Evolutionary conservation across 2,113 vertebrate genomes (phyloP).

Genomic region (Tonatia bakeri): DNA sequence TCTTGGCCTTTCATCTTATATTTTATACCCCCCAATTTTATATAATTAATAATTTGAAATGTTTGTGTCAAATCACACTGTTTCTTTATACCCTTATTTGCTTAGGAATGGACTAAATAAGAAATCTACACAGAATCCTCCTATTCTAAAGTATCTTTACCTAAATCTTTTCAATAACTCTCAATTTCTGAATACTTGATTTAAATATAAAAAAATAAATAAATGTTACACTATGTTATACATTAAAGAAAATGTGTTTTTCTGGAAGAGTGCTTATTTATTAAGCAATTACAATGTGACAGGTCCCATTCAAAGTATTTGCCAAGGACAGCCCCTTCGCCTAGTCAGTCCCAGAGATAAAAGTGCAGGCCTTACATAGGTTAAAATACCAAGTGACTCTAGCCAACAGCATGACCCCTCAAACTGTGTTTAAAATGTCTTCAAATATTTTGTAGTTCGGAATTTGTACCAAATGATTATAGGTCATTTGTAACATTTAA

Average conservation of each 20-base stretch:
- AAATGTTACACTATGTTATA: background rate
- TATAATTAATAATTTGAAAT: background rate
- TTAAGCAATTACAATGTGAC: background rate
- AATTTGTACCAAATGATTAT: background rate
- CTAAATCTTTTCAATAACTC: background rate
- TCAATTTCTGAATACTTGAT: background rate
- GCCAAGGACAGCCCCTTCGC: background rate
- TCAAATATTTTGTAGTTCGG: constrained; percentile 6
- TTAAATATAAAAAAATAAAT: background rate
- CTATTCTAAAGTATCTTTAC: background rate
- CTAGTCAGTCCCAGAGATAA: background rate
- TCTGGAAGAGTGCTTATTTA: background rate
- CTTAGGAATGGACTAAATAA: background rate
- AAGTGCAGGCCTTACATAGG: background rate
- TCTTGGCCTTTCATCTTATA: background rate
- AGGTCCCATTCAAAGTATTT: background rate
- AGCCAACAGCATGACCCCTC: background rate
- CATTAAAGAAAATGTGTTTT: background rate
- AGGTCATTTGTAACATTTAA: background rate
- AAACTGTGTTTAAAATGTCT: constrained; percentile 31
- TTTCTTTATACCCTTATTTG: background rate
- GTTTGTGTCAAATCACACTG: background rate
- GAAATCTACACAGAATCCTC: background rate
- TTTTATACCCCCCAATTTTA: background rate
- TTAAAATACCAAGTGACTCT: background rate